Base-by-base conservation (phyloP, 2,113 vertebrate species). In the Amphiprion percula region DNA sequence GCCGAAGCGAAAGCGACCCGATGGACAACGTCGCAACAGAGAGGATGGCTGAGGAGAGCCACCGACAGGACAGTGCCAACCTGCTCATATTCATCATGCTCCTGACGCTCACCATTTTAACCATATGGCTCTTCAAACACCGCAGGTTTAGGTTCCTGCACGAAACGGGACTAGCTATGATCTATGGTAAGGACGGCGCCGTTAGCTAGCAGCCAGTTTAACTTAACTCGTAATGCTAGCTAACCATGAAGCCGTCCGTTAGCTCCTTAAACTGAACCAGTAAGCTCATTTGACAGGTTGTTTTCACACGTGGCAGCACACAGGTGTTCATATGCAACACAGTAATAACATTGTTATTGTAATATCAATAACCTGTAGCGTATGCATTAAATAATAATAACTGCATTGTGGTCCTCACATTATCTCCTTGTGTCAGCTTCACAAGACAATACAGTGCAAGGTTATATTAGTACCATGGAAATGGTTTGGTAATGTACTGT, bases 81-180 rank as follows among this genome's bases (percentile, higher is more conserved):
- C 94, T 97, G 26, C 95, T 97, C 56, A 95, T 97, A 81, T 97
- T 96, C 90, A 96, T 95, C 71, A 91, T 95, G 90, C 94, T 97
- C 19, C 75, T 97, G 64, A 97, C 96, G 4, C 95, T 95, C 89
- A 96, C 96, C 73, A 96, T 96, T 70, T 90, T 97, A 65, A 96
- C 94, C 0, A 96, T 97, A 76, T 97, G 97, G 96, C 93, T 97
- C 65, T 97, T 97, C 93, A 97, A 97, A 87, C 96, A 96, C 90
- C 94, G 95, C 3, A 89, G 96, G 30, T 95, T 95, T 80, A 91
- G 96, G 82, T 97, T 96, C 86, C 89, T 97, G 2, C 96, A 97
- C 71, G 96, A 97, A 90, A 97, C 96, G 0, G 96, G 96, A 55
- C 95, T 97, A 49, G 96, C 96, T 28, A 97, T 97, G 96, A 96